These are phyloP conservation scores for Drosophila yakuba DNA, from an alignment of 1,140 invertebrate genomes.

Conservation along the genomic window DNA sequence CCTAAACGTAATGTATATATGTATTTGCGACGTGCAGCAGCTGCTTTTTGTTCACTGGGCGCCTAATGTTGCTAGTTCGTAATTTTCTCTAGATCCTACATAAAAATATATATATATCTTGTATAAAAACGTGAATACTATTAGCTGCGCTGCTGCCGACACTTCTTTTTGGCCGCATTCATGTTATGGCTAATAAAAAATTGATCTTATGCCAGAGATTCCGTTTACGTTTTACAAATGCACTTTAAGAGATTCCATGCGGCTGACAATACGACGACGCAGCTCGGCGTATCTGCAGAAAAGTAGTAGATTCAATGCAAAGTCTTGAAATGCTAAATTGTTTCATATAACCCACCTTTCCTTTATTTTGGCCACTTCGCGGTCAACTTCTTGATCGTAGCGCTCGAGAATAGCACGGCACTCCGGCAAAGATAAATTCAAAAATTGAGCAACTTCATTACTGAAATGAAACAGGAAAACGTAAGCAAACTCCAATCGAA, in stretches of 20 bases:
- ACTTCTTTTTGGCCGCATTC: conserved; percentile 62
- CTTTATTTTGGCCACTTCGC: conserved; percentile 89
- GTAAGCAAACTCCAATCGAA: neutral
- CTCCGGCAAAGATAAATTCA: conserved; percentile 92
- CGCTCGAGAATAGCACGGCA: conserved; percentile 91
- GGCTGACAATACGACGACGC: conserved; percentile 88
- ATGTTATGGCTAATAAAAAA: conserved; percentile 66
- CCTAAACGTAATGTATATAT: conserved; percentile 25
- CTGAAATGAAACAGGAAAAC: conserved; percentile 15
- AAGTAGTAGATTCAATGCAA: neutral
- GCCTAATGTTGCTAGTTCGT: conserved; percentile 58
- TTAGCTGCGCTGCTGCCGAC: conserved; percentile 45
- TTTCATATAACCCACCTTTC: conserved; percentile 87
- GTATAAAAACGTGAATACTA: conserved; percentile 69
- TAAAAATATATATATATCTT: conserved; percentile 48
- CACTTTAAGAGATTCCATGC: conserved; percentile 91
- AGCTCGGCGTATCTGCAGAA: conserved; percentile 88
- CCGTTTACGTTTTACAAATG: conserved; percentile 82
- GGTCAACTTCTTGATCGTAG: conserved; percentile 91
- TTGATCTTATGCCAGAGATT: conserved; percentile 51
- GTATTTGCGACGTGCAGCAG: conserved; percentile 52
- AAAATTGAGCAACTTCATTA: conserved; percentile 92
- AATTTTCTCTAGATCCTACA: conserved; percentile 71
- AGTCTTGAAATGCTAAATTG: conserved; percentile 21
- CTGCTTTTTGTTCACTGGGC: conserved; percentile 72